phyloP scores from a whole-genome alignment of 2,888 invertebrate species.

The Arge pagana region DNA sequence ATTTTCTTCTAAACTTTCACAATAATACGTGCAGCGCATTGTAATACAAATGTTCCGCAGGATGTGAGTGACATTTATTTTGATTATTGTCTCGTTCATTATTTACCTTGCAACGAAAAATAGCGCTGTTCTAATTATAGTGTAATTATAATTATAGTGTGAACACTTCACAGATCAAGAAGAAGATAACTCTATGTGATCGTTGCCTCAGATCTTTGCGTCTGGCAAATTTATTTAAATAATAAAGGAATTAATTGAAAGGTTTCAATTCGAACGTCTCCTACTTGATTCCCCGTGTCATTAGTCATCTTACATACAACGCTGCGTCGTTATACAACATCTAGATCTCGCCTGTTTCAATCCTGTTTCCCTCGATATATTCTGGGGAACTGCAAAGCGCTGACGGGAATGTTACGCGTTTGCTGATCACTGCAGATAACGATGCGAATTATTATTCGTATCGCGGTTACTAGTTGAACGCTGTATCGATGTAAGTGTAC shows the following conservation, averaged over 20 bases:
- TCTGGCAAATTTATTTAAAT: conserved; percentile 19
- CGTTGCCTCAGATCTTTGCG: conserved; percentile 7
- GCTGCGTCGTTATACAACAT: too few species aligned
- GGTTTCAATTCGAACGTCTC: not conserved
- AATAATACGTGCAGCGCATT: too few species aligned
- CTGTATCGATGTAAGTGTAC: too few species aligned
- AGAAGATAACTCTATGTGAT: conserved; percentile 19
- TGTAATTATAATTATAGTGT: not conserved
- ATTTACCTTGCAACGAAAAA: conserved; percentile 4
- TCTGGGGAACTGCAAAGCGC: too few species aligned
- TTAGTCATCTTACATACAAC: too few species aligned
- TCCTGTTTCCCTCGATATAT: too few species aligned
- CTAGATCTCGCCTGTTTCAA: too few species aligned
- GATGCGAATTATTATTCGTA: too few species aligned
- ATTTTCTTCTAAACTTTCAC: not conserved
- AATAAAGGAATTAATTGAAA: conserved; percentile 21
- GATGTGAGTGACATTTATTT: not conserved
- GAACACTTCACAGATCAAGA: conserved; percentile 5
- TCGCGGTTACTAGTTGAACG: too few species aligned
- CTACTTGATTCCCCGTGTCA: not conserved
- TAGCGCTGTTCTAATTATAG: conserved; percentile 6
- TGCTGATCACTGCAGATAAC: too few species aligned
- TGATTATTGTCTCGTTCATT: not conserved
- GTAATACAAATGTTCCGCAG: too few species aligned
- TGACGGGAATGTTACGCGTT: too few species aligned